Conservation (phyloP, 2,888 invertebrate genomes). For the Spatulosminthurus flaviceps region DNA sequence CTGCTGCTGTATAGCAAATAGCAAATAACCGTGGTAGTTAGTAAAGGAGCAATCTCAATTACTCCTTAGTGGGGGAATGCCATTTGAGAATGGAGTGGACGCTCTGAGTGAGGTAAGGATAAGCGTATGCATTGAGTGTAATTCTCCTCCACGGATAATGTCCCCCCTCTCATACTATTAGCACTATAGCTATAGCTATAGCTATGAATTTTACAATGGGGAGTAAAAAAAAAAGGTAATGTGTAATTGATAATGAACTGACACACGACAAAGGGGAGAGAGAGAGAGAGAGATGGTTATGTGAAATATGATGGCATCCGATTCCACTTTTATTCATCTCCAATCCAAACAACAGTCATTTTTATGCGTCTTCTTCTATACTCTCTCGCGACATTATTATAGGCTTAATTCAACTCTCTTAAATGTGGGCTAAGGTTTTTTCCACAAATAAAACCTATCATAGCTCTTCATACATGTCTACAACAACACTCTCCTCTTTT, state of each 20-base stretch:
- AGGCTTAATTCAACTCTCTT: no score
- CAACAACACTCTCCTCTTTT: no score
- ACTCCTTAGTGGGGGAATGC: neutral
- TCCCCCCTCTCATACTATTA: neutral
- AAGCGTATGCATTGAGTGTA: no score
- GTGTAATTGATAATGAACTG: constrained; percentile 29
- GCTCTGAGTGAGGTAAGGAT: neutral
- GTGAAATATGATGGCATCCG: constrained; percentile 30
- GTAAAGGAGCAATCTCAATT: constrained; percentile 18
- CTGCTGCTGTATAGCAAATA: no score
- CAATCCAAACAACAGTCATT: constrained; percentile 15
- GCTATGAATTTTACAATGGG: neutral
- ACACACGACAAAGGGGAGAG: constrained; percentile 24
- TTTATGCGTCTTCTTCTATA: no score
- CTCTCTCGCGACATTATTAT: neutral
- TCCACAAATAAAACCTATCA: neutral
- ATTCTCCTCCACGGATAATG: no score
- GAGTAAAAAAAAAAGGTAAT: neutral
- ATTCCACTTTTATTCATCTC: constrained; percentile 33
- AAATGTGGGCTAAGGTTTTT: constrained; percentile 29
- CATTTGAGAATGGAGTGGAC: neutral
- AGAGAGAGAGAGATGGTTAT: constrained; percentile 37
- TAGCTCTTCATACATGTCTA: neutral
- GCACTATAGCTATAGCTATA: neutral
- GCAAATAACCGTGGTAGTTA: no score